Conservation (phyloP, 2,888 invertebrate species). For the Melieria picta region DNA sequence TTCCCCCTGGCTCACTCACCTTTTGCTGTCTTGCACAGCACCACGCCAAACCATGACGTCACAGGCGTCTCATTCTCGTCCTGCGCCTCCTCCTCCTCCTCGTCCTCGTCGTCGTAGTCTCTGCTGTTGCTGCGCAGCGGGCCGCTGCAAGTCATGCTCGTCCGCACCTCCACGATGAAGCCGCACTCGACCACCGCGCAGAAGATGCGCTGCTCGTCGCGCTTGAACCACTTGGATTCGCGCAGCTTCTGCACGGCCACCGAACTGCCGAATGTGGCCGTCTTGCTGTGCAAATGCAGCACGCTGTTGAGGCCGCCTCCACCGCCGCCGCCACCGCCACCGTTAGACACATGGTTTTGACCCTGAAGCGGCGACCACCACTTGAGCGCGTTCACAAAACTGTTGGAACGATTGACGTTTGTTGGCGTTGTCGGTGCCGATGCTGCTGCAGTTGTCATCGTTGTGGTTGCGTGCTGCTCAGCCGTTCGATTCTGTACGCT, state of each 20-base stretch:
- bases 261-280: conserved; percentile 70
- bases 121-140: conserved; percentile 38
- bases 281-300: conserved; percentile 46
- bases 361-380: conserved; percentile 65
- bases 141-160: conserved; percentile 57
- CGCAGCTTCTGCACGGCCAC: conserved; percentile 77
- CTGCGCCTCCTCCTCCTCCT: conserved; percentile 49
- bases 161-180: conserved; percentile 75
- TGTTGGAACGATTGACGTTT: conserved; percentile 63
- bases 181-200: conserved; percentile 79
- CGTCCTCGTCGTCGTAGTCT: conserved; percentile 33
- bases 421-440: conserved; percentile 31
- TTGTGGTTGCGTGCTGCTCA: conserved; percentile 32
- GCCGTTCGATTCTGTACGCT: not conserved
- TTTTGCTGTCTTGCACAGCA: conserved; percentile 78
- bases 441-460: conserved; percentile 23
- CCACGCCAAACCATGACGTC: conserved; percentile 72
- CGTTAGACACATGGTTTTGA: conserved; percentile 53
- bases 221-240: conserved; percentile 80
- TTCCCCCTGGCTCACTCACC: conserved; percentile 65
- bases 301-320: conserved; percentile 45
- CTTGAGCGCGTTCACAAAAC: conserved; percentile 64
- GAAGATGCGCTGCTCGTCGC: conserved; percentile 76
- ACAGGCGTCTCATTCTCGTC: conserved; percentile 63
- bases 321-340: conserved; percentile 43